These are phyloP conservation scores for Ophion costatus DNA, from an alignment of 2,888 invertebrate species.

Conservation along the genomic window DNA sequence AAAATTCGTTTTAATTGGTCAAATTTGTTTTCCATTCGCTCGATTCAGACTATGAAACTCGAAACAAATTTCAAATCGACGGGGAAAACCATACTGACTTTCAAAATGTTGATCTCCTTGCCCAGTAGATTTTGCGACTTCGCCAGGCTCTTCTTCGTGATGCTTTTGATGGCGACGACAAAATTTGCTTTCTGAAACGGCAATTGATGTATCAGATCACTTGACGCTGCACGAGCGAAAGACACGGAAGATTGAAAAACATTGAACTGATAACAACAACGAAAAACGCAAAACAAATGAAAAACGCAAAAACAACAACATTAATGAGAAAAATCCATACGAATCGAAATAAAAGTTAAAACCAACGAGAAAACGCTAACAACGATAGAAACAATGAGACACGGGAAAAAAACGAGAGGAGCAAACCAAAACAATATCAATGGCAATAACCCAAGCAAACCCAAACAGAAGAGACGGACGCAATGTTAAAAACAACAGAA, in stretches of 20 bases:
- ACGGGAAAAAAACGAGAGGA: too few species aligned
- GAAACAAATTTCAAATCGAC: background rate
- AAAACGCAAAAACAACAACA: background rate
- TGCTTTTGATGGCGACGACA: conserved; percentile 98
- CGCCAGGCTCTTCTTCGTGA: conserved; percentile 98
- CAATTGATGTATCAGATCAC: background rate
- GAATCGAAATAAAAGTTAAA: background rate
- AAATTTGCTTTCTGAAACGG: conserved; percentile 91
- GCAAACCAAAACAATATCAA: too few species aligned
- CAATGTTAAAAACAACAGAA: background rate
- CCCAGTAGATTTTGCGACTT: conserved; percentile 98
- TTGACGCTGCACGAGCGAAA: background rate
- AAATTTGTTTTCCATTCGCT: too few species aligned
- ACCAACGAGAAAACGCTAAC: too few species aligned
- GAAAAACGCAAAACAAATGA: too few species aligned
- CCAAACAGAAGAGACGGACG: background rate
- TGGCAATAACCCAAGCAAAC: too few species aligned
- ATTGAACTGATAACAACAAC: too few species aligned
- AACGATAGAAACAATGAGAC: too few species aligned
- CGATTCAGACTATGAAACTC: too few species aligned
- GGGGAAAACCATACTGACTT: conserved; percentile 85
- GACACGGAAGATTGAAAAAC: too few species aligned
- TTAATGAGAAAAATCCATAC: background rate
- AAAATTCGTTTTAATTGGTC: too few species aligned
- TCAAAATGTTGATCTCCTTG: conserved; percentile 99